Evolutionary conservation across 1,140 invertebrate genomes (phyloP), one percentile per base, ranked within the genome.

Genomic region (Zaprionus inermis): DNA sequence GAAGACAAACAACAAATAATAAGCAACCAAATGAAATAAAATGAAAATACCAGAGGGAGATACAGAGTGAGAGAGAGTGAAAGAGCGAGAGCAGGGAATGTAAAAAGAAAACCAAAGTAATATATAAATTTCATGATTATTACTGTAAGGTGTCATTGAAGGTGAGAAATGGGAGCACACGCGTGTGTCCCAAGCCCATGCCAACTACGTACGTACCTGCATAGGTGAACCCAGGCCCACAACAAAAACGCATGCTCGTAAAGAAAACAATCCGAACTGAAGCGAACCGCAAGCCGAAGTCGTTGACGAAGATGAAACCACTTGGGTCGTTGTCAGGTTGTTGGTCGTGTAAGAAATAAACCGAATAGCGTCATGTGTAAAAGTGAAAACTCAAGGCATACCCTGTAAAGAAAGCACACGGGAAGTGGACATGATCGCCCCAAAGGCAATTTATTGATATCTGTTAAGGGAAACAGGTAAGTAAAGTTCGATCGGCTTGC

Each of bases 81-180:
- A 12, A 12, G 18, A 34, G 11, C 3, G 38, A 59, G 32, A 30
- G 55, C 24, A 5, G 24, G 3, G 24, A 28, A 28, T 28, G 24
- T 28, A 5, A 38, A 58, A 56, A 69, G 76, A 66, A 67, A 54
- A 68, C 54, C 60, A 65, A 70, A 78, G 46, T 59, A 60, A 72
- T 72, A 76, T 67, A 79, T 72, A 79, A 60, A 65, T 73, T 88
- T 88, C 72, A 79, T 82, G 72, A 77, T 88, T 86, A 79, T 81
- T 72, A 54, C 66, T 38, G 61, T 72, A 81, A 84, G 84, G 84
- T 84, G 84, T 89, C 84, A 76, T 89, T 89, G 78, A 81, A 83
- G 84, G 80, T 84, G 84, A 89, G 84, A 89, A 89, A 89, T 86
- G 84, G 79, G 80, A 89, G 80, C 84, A 89, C 80, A 88, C 84